Conservation (phyloP, 2,888 invertebrate species). For the Tenthredo notha region DNA sequence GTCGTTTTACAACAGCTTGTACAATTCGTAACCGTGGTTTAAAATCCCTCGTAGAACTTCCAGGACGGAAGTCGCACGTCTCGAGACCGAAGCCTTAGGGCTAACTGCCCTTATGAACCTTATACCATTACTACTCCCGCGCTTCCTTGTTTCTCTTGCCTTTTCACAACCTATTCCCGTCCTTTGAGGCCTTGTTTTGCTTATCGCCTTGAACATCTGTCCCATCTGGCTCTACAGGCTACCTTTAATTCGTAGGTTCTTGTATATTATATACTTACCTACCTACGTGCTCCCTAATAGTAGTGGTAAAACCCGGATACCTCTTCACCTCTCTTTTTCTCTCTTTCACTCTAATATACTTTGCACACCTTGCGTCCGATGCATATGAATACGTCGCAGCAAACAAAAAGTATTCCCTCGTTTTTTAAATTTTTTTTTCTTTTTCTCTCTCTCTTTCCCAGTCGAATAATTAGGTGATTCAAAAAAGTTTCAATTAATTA, state of each 20-base stretch:
- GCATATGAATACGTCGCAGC: neutral
- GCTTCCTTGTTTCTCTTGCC: constrained; percentile 36
- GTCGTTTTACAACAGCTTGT: neutral
- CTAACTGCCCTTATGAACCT: constrained; percentile 3
- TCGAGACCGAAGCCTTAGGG: constrained; percentile 50
- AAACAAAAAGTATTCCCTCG: constrained; percentile 37
- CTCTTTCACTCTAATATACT: constrained; percentile 33
- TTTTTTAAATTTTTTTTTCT: neutral
- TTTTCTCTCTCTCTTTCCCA: neutral
- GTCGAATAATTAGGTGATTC: neutral
- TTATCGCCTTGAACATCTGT: constrained; percentile 51
- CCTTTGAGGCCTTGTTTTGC: constrained; percentile 48
- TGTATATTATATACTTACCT: constrained; percentile 30
- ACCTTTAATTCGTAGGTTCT: constrained; percentile 52
- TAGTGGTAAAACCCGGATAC: constrained; percentile 50
- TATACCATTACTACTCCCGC: neutral
- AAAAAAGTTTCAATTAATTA: neutral
- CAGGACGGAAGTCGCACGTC: constrained; percentile 50
- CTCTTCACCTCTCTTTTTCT: constrained; percentile 49
- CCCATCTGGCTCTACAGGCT: constrained; percentile 47
- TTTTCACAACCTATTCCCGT: constrained; percentile 35
- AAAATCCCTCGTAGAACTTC: constrained; percentile 36
- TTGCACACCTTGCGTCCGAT: constrained; percentile 45
- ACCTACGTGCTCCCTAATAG: constrained; percentile 33
- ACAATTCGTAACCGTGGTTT: neutral